Evolutionary conservation across 2,797 vertebrate genomes (phyloP).

Genomic region (Sebastes minor): DNA sequence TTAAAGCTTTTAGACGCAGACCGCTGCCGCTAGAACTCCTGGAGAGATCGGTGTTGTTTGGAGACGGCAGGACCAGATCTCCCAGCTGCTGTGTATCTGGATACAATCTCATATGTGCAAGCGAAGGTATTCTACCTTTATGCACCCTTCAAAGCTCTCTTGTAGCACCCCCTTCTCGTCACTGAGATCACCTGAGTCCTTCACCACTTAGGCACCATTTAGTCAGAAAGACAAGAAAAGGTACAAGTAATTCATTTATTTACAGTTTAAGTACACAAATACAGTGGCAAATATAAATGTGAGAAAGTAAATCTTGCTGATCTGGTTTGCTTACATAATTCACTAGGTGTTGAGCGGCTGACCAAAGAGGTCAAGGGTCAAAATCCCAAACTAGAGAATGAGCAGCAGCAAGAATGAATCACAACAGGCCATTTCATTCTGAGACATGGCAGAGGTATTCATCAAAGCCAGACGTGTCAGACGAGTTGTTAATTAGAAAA

Average conservation of each 20-base stretch:
- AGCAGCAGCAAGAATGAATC: slow-evolving; percentile 19
- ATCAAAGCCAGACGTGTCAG: not conserved
- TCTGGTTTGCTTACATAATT: slow-evolving; percentile 75
- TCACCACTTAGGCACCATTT: not conserved
- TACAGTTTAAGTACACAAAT: slow-evolving; percentile 93
- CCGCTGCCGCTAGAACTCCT: not conserved
- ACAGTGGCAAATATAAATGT: slow-evolving; percentile 87
- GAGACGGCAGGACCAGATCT: not conserved
- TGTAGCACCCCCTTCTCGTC: not conserved
- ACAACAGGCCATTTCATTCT: slow-evolving; percentile 11
- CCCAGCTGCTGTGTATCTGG: not conserved
- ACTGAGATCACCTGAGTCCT: not conserved
- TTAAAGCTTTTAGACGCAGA: not conserved
- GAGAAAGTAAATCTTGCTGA: slow-evolving; percentile 68
- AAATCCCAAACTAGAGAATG: slow-evolving; percentile 29
- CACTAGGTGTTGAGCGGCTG: slow-evolving; percentile 56
- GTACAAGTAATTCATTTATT: slow-evolving; percentile 93
- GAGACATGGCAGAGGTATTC: slow-evolving; percentile 1
- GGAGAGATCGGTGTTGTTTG: not conserved
- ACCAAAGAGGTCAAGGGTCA: slow-evolving; percentile 46
- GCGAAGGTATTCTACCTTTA: no score
- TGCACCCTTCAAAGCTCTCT: not conserved
- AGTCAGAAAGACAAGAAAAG: not conserved
- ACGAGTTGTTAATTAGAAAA: not conserved
- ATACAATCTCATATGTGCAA: not conserved